Percentiles rank a stretch among this genome's conserved stretches.
Conservation (phyloP, 2,113 vertebrate genomes). For the Chaetura pelagica region DNA sequence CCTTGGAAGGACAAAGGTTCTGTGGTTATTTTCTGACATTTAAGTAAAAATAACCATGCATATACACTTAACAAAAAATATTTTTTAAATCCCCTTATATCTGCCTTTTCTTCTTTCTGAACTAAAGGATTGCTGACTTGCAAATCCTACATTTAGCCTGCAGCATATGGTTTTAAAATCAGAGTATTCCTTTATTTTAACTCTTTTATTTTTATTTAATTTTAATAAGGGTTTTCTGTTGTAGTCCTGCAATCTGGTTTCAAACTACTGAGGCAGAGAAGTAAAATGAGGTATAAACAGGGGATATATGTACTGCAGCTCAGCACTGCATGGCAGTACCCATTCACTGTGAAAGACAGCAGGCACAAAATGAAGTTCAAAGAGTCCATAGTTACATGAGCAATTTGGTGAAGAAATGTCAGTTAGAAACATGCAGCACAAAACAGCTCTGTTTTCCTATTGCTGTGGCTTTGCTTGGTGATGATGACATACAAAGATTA, state of each 20-base stretch:
- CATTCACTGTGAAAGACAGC: neutral
- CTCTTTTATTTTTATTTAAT: neutral
- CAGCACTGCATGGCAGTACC: neutral
- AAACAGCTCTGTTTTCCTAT: slow-evolving; percentile 78
- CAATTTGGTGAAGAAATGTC: slow-evolving; percentile 73
- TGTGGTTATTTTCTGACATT: neutral
- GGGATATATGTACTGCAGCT: neutral
- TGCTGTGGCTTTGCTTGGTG: slow-evolving; percentile 77
- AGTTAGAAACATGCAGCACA: slow-evolving; percentile 72
- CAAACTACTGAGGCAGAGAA: neutral
- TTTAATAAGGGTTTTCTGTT: neutral
- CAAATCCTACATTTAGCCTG: neutral
- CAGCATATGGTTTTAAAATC: neutral
- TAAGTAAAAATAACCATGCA: neutral
- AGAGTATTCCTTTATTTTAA: neutral
- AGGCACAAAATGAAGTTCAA: slow-evolving; percentile 41
- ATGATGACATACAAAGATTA: slow-evolving; percentile 79
- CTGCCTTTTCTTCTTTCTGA: neutral
- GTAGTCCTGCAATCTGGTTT: neutral
- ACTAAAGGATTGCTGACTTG: neutral
- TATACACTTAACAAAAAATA: neutral
- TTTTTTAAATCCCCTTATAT: neutral
- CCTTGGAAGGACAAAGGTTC: neutral
- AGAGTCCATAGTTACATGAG: slow-evolving; percentile 55
- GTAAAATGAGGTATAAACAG: neutral